Conservation (phyloP, 2,797 vertebrate genomes). For the Peromyscus eremicus region DNA sequence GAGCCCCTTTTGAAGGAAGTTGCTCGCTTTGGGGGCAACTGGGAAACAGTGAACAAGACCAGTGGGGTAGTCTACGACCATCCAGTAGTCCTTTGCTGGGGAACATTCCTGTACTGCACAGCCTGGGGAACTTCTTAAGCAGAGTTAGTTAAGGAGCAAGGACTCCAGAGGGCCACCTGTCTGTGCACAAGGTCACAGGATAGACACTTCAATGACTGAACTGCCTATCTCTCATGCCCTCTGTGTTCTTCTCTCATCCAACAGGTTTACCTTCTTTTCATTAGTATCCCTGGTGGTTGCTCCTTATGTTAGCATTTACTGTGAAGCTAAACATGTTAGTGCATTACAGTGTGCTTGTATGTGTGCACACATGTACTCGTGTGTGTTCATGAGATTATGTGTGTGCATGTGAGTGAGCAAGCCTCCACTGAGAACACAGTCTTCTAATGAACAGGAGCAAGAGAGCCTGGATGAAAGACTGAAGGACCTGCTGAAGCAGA, state of each 20-base stretch:
- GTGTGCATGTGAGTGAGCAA: background rate
- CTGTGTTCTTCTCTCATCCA: background rate
- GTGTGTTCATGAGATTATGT: background rate
- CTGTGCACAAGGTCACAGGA: background rate
- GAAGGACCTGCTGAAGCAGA: background rate
- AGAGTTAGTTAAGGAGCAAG: rapidly evolving
- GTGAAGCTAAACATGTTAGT: no score
- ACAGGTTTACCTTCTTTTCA: background rate
- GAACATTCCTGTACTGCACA: rapidly evolving
- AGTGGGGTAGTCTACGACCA: no score
- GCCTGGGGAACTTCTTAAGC: background rate
- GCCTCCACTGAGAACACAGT: background rate
- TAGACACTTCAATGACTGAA: background rate
- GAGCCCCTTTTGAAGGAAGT: background rate
- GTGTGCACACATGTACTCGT: no score
- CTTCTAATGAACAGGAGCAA: background rate
- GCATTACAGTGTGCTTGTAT: background rate
- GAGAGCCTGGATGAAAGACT: background rate
- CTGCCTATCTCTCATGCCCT: background rate
- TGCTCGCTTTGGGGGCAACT: background rate
- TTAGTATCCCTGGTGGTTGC: background rate
- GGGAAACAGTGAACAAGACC: background rate
- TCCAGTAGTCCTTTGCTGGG: background rate
- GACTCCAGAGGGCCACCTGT: rapidly evolving
- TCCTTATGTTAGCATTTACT: background rate